Percentiles rank a stretch among this genome's conserved stretches.
Conservation (phyloP, 2,888 invertebrate species). For the Agrochola litura region DNA sequence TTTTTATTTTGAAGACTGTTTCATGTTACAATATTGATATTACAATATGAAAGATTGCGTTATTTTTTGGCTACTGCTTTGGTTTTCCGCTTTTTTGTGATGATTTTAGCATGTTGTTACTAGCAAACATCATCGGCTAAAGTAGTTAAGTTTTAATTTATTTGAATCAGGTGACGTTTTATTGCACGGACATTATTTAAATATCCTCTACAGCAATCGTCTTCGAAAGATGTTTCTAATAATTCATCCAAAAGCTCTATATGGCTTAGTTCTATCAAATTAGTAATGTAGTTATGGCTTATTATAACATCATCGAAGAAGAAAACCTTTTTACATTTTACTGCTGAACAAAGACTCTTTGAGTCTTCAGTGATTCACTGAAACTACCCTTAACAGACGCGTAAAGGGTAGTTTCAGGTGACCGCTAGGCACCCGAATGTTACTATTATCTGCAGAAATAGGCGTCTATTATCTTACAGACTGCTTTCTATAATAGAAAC, state of each 20-base stretch:
- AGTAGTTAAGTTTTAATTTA: not conserved
- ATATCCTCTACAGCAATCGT: not conserved
- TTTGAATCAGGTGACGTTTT: not conserved
- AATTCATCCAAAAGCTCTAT: not conserved
- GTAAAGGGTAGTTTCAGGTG: too few relatives aligned
- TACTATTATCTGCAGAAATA: slow-evolving; percentile 25
- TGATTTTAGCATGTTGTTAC: slow-evolving; percentile 13
- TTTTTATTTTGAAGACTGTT: slow-evolving; percentile 33
- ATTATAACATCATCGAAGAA: not conserved
- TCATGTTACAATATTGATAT: slow-evolving; percentile 26
- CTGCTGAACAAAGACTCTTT: slow-evolving; percentile 5
- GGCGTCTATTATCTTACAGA: slow-evolving; percentile 12
- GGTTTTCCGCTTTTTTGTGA: slow-evolving; percentile 38
- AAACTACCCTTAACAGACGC: not conserved
- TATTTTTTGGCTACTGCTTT: slow-evolving; percentile 12
- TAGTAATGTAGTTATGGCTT: not conserved
- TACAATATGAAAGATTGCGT: slow-evolving; percentile 17
- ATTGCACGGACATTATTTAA: not conserved
- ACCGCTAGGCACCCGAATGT: slow-evolving; percentile 3
- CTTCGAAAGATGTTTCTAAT: not conserved
- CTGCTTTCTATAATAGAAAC: slow-evolving; percentile 26
- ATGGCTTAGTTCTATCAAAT: too few relatives aligned
- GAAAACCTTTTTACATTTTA: slow-evolving; percentile 5
- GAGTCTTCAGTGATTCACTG: slow-evolving; percentile 9
- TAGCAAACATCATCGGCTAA: not conserved